Conservation (phyloP, 2,797 vertebrate genomes). For the Anolis apletophallus region DNA sequence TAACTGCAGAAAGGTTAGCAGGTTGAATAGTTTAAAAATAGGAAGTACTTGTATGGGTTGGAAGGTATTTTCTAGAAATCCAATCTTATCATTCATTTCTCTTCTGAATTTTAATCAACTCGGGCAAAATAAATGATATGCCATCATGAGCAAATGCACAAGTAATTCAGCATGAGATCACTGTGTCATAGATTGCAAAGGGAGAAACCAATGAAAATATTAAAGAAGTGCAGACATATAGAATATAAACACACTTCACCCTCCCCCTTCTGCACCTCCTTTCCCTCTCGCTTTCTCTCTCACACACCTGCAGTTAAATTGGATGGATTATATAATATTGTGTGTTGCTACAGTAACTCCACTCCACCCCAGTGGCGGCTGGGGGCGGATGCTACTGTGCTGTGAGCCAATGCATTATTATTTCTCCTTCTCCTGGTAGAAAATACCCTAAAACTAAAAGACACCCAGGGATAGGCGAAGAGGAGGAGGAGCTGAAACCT, state of each 20-base stretch:
- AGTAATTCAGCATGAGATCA: conserved; percentile 26
- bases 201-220: conserved; percentile 50
- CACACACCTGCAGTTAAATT: conserved; percentile 67
- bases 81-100: conserved; percentile 18
- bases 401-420: conserved; percentile 27
- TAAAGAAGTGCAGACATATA: conserved; percentile 57
- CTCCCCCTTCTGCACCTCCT: conserved; percentile 44
- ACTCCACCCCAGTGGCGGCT: conserved; percentile 55
- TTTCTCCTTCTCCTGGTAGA: background rate
- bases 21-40: no score
- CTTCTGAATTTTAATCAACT: conserved; percentile 30
- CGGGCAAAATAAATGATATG: conserved; percentile 31
- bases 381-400: conserved; percentile 55
- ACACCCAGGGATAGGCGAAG: background rate
- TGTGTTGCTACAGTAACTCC: conserved; percentile 75
- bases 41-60: background rate
- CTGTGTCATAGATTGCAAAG: conserved; percentile 41
- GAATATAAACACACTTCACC: conserved; percentile 27
- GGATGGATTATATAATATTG: conserved; percentile 72
- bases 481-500: background rate
- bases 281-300: conserved; percentile 31
- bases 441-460: conserved; percentile 8
- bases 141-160: conserved; percentile 49
- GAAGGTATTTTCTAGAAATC: background rate
- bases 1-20: no score